These are phyloP conservation scores for Trididemnum nubilum DNA, from an alignment of 23 tunicate genomes.

Conservation along the genomic window DNA sequence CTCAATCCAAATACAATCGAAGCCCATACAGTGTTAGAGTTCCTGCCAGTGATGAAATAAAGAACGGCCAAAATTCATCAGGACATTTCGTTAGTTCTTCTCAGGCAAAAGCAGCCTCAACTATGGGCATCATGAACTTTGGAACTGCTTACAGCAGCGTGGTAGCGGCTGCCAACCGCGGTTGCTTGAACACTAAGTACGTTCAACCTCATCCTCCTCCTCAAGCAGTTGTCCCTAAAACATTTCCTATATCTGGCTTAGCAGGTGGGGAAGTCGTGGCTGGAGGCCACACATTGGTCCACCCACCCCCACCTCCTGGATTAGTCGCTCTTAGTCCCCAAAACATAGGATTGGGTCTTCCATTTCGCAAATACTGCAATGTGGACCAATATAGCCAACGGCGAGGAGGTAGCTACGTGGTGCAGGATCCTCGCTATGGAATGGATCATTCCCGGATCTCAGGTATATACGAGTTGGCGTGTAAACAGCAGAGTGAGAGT, in stretches of 20 bases:
- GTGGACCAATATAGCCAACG: conserved; percentile 16
- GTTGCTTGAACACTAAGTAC: conserved; percentile 46
- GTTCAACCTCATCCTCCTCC: conserved; percentile 50
- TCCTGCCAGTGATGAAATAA: conserved; percentile 19
- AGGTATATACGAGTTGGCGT: conserved; percentile 86
- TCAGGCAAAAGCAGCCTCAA: conserved; percentile 85
- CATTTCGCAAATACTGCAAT: conserved; percentile 60
- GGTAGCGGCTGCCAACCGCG: conserved; percentile 81
- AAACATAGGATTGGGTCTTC: conserved; percentile 73
- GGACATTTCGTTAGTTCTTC: conserved; percentile 82
- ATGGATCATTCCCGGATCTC: conserved; percentile 45
- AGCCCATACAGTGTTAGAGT: conserved; percentile 23
- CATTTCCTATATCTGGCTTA: conserved; percentile 73
- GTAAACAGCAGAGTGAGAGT: conserved; percentile 51
- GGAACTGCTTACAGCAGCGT: conserved; percentile 56
- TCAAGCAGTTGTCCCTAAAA: conserved; percentile 78
- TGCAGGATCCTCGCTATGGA: conserved; percentile 44
- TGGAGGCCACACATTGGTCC: conserved; percentile 30
- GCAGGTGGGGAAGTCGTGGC: conserved; percentile 64
- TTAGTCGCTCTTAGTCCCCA: conserved; percentile 76
- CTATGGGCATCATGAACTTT: conserved; percentile 79
- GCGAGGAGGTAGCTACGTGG: conserved; percentile 17
- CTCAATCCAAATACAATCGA: background rate
- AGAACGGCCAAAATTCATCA: background rate
- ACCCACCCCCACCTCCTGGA: conserved; percentile 53